A percentile compares a stretch with the other conserved stretches of the same genome.
Evolutionary conservation across 1,140 invertebrate species (phyloP).

Genomic region (Bombus cullumanus): DNA sequence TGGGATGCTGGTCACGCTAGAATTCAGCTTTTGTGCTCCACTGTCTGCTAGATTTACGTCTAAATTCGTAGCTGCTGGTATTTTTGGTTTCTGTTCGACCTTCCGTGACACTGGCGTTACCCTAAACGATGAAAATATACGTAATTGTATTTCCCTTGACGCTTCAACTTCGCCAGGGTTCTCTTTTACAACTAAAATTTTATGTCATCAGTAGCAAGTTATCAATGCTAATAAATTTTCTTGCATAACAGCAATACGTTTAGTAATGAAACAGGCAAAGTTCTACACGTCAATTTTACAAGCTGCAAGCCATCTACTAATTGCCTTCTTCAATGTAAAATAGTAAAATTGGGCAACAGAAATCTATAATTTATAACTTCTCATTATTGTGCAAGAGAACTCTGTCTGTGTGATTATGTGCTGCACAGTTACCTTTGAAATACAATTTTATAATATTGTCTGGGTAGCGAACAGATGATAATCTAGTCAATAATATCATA

Average conservation of each 20-base stretch:
- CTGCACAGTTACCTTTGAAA: not conserved
- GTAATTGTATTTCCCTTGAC: not conserved
- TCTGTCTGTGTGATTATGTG: too few relatives aligned
- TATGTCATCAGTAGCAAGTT: not conserved
- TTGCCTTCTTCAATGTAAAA: too few relatives aligned
- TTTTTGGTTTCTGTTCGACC: slow-evolving; percentile 51
- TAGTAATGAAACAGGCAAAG: not conserved
- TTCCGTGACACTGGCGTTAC: slow-evolving; percentile 52
- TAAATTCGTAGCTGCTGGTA: slow-evolving; percentile 12
- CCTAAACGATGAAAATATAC: slow-evolving; percentile 25
- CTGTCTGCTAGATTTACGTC: slow-evolving; percentile 36
- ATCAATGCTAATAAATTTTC: not conserved
- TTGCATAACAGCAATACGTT: not conserved
- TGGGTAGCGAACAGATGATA: not conserved
- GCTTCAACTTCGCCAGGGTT: not conserved
- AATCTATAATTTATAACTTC: too few relatives aligned
- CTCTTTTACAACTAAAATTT: not conserved
- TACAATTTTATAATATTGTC: not conserved
- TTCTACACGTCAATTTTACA: not conserved
- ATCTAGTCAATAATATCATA: not conserved
- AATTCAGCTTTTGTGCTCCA: slow-evolving; percentile 42
- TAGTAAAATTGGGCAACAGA: too few relatives aligned
- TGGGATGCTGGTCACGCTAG: slow-evolving; percentile 74
- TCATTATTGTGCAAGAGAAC: too few relatives aligned
- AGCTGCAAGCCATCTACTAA: not conserved